These are phyloP conservation scores for Trichogramma pretiosum DNA, from an alignment of 1,140 invertebrate species.

Conservation along the genomic window DNA sequence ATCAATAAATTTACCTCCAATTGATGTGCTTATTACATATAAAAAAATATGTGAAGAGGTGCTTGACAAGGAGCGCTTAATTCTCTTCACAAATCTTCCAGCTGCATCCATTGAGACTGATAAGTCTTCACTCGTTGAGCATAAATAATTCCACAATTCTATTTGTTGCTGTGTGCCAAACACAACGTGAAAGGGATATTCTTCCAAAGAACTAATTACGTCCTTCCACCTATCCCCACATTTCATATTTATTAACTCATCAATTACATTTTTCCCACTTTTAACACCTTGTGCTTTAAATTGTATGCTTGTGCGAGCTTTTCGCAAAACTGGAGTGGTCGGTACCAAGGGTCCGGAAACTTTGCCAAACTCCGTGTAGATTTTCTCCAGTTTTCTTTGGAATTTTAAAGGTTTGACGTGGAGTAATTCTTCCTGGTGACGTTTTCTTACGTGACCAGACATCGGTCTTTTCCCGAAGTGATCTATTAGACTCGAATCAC, in stretches of 20 bases:
- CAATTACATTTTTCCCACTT: background rate
- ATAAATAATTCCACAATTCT: background rate
- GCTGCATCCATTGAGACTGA: background rate
- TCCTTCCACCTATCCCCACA: background rate
- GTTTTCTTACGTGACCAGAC: background rate
- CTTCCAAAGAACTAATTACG: background rate
- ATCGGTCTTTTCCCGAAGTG: background rate
- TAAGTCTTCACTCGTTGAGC: background rate
- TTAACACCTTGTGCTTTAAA: background rate
- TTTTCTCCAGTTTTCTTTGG: background rate
- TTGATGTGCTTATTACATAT: background rate
- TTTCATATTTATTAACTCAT: slow-evolving; percentile 1
- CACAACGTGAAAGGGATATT: background rate
- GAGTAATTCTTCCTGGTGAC: background rate
- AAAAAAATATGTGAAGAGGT: slow-evolving; percentile 1
- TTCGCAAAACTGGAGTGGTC: background rate
- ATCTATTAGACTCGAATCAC: background rate
- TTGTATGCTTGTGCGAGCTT: background rate
- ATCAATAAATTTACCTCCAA: slow-evolving; percentile 6
- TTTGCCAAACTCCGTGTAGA: background rate
- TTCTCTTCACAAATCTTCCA: slow-evolving; percentile 5
- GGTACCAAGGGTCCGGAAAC: background rate
- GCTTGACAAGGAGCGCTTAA: background rate
- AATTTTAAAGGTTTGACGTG: background rate
- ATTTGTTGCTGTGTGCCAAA: background rate